Conservation (phyloP, 2,888 invertebrate species). For the Anoplius nigerrimus region DNA sequence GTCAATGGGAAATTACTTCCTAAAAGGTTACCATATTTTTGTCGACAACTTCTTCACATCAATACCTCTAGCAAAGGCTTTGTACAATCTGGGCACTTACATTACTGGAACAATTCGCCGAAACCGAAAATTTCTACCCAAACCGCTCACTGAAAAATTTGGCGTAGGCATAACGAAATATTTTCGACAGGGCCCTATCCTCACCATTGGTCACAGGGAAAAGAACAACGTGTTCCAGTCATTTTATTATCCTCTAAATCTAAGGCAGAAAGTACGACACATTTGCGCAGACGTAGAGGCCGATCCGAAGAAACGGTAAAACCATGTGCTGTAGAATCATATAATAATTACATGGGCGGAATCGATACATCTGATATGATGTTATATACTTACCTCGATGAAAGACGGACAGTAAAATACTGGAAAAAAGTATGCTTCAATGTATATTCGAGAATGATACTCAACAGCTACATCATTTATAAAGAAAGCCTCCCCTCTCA, state of each 20-base stretch:
- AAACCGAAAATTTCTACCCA: conserved; percentile 10
- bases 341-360: too few relatives aligned
- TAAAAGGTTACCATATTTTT: conserved; percentile 5
- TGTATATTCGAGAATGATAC: too few relatives aligned
- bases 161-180: too few relatives aligned
- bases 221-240: conserved; percentile 14
- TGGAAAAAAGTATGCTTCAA: too few relatives aligned
- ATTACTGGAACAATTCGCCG: not conserved
- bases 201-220: conserved; percentile 13
- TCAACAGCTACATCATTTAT: too few relatives aligned
- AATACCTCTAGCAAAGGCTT: not conserved
- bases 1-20: conserved; percentile 13
- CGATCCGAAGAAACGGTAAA: conserved; percentile 2
- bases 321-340: conserved; percentile 9
- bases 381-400: conserved; percentile 53
- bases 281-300: conserved; percentile 8
- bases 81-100: not conserved
- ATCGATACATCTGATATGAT: too few relatives aligned
- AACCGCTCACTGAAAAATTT: too few relatives aligned
- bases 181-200: too few relatives aligned
- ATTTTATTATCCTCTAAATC: conserved; percentile 11
- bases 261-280: conserved; percentile 8
- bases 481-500: conserved; percentile 7
- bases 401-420: too few relatives aligned
- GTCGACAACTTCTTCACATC: conserved; percentile 8